These are phyloP conservation scores for Tinamus guttatus DNA, from an alignment of 2,113 vertebrate genomes.

Conservation along the genomic window DNA sequence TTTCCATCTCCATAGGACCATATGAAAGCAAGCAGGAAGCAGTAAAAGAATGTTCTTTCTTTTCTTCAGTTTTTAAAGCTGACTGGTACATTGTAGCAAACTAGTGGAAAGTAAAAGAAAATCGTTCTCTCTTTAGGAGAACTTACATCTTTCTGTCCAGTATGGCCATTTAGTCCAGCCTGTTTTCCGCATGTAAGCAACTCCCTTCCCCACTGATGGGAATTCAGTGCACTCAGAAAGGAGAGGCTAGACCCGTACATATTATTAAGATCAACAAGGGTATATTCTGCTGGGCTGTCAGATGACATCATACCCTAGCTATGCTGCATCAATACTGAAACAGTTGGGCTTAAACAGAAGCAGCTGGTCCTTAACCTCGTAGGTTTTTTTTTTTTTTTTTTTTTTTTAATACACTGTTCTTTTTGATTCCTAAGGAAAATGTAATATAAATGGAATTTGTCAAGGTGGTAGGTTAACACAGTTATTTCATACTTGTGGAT, in stretches of 20 bases:
- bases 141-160: not conserved
- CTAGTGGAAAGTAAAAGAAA: constrained; percentile 14
- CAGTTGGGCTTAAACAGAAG: constrained; percentile 69
- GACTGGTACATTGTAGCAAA: not conserved
- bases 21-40: constrained; percentile 60
- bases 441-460: constrained; percentile 62
- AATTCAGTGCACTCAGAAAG: not conserved
- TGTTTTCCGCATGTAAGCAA: not conserved
- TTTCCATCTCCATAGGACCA: constrained; percentile 53
- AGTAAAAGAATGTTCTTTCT: constrained; percentile 57
- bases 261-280: constrained; percentile 49
- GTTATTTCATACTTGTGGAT: constrained; percentile 1
- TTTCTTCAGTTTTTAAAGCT: constrained; percentile 42
- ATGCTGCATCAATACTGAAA: constrained; percentile 63
- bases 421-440: constrained; percentile 56
- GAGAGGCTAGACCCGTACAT: not conserved
- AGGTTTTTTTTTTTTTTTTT: not conserved
- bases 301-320: constrained; percentile 55
- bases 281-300: constrained; percentile 20
- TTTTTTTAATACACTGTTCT: not conserved
- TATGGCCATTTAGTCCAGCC: not conserved
- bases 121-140: not conserved
- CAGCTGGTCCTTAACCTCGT: constrained; percentile 64
- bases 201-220: not conserved
- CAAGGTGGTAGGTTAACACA: not conserved